Percentiles rank a stretch among this genome's conserved stretches.
phyloP scores from a whole-genome alignment of 1,140 invertebrate species.

The Heliothis virescens region DNA sequence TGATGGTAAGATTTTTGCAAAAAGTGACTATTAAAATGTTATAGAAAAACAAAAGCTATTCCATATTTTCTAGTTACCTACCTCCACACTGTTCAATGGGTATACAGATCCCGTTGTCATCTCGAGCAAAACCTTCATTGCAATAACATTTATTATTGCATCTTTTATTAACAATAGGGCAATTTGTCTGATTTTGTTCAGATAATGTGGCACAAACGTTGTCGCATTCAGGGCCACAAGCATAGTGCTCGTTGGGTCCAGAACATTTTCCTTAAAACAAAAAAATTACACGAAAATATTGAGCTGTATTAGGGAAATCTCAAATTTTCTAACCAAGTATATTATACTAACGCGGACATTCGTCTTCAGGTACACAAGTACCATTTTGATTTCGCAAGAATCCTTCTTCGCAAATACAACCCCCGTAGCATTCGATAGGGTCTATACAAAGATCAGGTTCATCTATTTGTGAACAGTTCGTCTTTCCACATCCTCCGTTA shows the following conservation, averaged over 20 bases:
- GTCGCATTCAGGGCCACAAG: not conserved
- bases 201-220: constrained; percentile 4
- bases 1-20: not conserved
- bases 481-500: constrained; percentile 28
- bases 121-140: constrained; percentile 29
- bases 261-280: constrained; percentile 18
- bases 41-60: not conserved
- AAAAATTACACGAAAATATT: not conserved
- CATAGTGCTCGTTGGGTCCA: not conserved
- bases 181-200: constrained; percentile 11
- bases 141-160: constrained; percentile 34
- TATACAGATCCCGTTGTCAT: constrained; percentile 33
- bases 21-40: not conserved
- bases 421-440: constrained; percentile 8
- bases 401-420: constrained; percentile 51
- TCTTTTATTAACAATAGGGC: not conserved
- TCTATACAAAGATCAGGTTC: constrained; percentile 21
- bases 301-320: not conserved
- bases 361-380: constrained; percentile 45
- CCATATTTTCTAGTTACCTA: constrained; percentile 2
- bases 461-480: constrained; percentile 38
- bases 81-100: constrained; percentile 35
- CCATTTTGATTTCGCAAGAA: constrained; percentile 40
- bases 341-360: constrained; percentile 41
- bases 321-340: not conserved